Evolutionary conservation across 2,888 invertebrate species (phyloP), one percentile per base, ranked within the genome.

Genomic region (Sesia apiformis): DNA sequence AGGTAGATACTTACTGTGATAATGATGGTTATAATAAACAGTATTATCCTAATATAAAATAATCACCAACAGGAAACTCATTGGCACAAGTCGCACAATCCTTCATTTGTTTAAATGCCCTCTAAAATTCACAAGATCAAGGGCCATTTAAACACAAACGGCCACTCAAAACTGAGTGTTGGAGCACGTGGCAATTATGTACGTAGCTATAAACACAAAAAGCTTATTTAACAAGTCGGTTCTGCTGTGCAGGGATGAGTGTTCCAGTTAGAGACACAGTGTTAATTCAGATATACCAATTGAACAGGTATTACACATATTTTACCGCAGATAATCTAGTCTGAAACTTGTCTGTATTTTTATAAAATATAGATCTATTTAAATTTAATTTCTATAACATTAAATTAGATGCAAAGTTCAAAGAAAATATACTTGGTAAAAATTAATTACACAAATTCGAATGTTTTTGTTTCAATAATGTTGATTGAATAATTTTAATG

Each of bases 71-170:
- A 50, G 38, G 50, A 8, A 50, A 38, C 38, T 50, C 50, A 5
- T 50, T 39, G 8, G 38, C 39, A 52, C n/a, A 8, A 40, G 38
- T 52, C 57, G 64, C 63, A 56, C 71, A 80, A 80, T 79, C 81
- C 78, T 70, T 70, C 64, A 65, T 69, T 69, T 63, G 61, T 76
- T 79, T 75, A 69, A 79, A 72, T 74, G 69, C 6, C 70, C 65
- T 72, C 72, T 72, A 72, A 71, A 78, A 76, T 74, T 76, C 65
- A 65, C 61, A 64, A 70, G 71, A 79, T 79, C 72, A 74, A 66
- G 67, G 70, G 73, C 72, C 75, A 73, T 84, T 83, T 77, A 70
- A 70, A 76, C 71, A 69, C 69, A 76, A 82, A 84, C 69, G 66
- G 65, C 67, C 66, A 66, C 67, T 72, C 68, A 66, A 63, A 65